These are phyloP conservation scores for Acleris sparsana DNA, from an alignment of 2,888 invertebrate species.

Conservation along the genomic window DNA sequence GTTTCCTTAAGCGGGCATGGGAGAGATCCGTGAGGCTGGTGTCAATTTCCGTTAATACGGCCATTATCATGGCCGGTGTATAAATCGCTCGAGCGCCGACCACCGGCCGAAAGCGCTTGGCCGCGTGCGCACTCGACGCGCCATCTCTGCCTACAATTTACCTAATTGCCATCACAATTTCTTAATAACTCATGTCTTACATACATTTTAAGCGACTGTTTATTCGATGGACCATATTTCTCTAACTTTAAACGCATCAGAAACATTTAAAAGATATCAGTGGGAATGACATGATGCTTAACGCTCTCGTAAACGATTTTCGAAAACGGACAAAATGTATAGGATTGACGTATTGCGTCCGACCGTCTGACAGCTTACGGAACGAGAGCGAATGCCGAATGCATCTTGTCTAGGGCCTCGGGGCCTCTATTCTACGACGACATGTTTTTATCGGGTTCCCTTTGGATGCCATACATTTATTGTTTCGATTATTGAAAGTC, in stretches of 20 bases:
- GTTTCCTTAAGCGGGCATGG: slow-evolving; percentile 68
- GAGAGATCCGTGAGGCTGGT: slow-evolving; percentile 60
- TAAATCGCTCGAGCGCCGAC: slow-evolving; percentile 71
- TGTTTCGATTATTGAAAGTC: too few species aligned
- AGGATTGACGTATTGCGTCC: too few species aligned
- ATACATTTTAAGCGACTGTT: slow-evolving; percentile 21
- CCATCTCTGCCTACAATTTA: slow-evolving; percentile 21
- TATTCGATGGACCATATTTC: neutral
- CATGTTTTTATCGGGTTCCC: too few species aligned
- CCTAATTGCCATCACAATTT: slow-evolving; percentile 13
- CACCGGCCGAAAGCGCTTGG: slow-evolving; percentile 42
- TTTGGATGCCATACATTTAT: too few species aligned
- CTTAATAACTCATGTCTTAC: slow-evolving; percentile 13
- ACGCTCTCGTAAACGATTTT: too few species aligned
- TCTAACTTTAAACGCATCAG: neutral
- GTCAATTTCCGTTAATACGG: slow-evolving; percentile 79
- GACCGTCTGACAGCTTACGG: too few species aligned
- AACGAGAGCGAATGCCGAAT: too few species aligned
- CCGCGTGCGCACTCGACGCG: slow-evolving; percentile 4
- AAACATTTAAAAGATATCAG: neutral
- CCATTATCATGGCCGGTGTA: slow-evolving; percentile 70
- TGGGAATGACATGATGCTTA: too few species aligned
- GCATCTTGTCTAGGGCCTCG: too few species aligned
- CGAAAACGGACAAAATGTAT: too few species aligned
- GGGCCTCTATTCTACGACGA: too few species aligned